Evolutionary conservation across 2,888 invertebrate species (phyloP), one percentile per base, ranked within the genome.

Genomic region (Ditylenchus weischeri): DNA sequence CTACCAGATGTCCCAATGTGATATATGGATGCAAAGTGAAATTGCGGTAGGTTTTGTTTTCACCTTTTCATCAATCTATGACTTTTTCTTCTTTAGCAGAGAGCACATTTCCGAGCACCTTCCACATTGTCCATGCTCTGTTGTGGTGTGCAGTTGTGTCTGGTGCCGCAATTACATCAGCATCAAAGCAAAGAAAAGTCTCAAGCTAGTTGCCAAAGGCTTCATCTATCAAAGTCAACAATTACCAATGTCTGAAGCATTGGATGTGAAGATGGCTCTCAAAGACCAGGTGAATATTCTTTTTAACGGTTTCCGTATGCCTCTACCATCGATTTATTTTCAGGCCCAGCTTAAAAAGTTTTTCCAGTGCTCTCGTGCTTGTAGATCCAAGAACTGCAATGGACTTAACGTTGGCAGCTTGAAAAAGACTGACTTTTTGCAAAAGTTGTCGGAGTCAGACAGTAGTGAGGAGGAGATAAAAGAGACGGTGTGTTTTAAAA

Each of bases 381-480:
- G 49, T 29, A 18, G n/a, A 54, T 23, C 13, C 21, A 54, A 10
- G n/a, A 23, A 23, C 29, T 54, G 10, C n/a, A 21, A 18, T 54
- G 29, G 21, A 23, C 5, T 54, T 11, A 29, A 23, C 10, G 35
- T 10, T 43, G 38, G 15, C 47, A 36, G 11, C 36, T 54, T 35
- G 57, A 64, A 15, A 64, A 43, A n/a, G 11, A 13, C 57, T 6
- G 36, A 43, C 57, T 64, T 54, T 54, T 43, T 58, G 21, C 47
- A 38, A 0, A n/a, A 6, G 29, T 57, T 47, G 15, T 38, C 67
- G 19, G 23, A 18, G 23, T 35, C 49, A 48, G 72, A 74, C 58
- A 72, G 75, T 59, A 75, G 72, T 58, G 72, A 75, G 43, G 75
- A 74, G 54, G 74, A 74, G 58, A 60, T 64, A 61, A 64, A 67